These are phyloP conservation scores for Caenorhabditis latens DNA, from an alignment of 1,140 invertebrate species.

Conservation along the genomic window DNA sequence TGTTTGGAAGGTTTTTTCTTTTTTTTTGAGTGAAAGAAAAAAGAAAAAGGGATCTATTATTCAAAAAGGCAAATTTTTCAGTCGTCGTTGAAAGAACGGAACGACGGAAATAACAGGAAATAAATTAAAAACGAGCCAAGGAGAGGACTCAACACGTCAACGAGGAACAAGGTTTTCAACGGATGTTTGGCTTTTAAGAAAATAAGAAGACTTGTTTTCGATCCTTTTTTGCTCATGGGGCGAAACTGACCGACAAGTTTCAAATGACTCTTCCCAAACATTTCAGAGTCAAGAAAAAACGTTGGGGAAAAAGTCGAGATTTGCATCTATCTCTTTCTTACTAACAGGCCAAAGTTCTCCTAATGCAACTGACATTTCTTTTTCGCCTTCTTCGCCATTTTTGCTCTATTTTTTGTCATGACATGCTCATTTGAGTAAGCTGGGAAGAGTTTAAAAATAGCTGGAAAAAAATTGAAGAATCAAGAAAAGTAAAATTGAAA, in stretches of 20 bases:
- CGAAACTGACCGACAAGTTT: background rate
- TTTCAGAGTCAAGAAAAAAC: slow-evolving; percentile 23
- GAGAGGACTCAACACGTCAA: background rate
- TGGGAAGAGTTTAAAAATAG: slow-evolving; percentile 36
- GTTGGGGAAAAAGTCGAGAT: slow-evolving; percentile 21
- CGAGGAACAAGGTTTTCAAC: background rate
- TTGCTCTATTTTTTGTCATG: slow-evolving; percentile 24
- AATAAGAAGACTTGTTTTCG: background rate
- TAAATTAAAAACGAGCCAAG: slow-evolving; percentile 18
- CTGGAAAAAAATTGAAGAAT: background rate
- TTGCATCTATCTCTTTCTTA: slow-evolving; percentile 40
- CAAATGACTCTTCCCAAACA: background rate
- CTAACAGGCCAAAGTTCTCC: slow-evolving; percentile 50
- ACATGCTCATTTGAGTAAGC: slow-evolving; percentile 39
- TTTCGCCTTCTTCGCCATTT: background rate
- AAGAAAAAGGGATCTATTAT: background rate
- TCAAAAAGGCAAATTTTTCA: background rate
- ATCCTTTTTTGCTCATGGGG: too few species aligned
- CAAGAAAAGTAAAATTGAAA: background rate
- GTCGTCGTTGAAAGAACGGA: slow-evolving; percentile 3
- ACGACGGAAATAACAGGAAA: slow-evolving; percentile 22
- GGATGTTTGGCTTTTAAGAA: background rate
- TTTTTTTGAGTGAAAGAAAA: background rate
- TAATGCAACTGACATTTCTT: slow-evolving; percentile 48
- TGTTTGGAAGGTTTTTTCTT: background rate